Evolutionary conservation across 2,888 invertebrate species (phyloP).

Genomic region (Hypselothyrea guttata): DNA sequence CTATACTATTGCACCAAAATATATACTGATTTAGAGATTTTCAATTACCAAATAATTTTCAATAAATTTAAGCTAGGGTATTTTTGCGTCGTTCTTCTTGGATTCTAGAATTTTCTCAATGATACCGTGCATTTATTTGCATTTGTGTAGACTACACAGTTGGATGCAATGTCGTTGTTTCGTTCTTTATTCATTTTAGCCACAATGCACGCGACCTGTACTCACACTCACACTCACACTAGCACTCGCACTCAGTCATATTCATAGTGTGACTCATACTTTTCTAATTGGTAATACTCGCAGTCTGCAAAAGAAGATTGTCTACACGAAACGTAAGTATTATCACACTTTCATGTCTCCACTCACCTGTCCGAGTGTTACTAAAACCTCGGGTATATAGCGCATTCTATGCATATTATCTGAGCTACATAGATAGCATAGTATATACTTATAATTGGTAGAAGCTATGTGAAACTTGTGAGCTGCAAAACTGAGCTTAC

Average conservation of each 20-base stretch:
- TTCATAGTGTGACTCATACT: conserved; percentile 15
- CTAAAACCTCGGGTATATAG: conserved; percentile 26
- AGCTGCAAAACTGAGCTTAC: conserved; percentile 58
- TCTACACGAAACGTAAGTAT: conserved; percentile 64
- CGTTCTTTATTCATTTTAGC: conserved; percentile 56
- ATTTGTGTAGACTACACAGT: conserved; percentile 37
- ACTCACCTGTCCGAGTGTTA: conserved; percentile 59
- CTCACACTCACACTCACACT: conserved; percentile 5
- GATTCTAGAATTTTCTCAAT: conserved; percentile 1
- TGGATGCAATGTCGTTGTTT: conserved; percentile 51
- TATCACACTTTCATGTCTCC: conserved; percentile 58
- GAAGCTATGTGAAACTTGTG: conserved; percentile 45
- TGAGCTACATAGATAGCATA: conserved; percentile 34
- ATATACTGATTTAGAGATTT: too few species aligned
- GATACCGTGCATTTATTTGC: background rate
- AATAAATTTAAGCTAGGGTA: too few species aligned
- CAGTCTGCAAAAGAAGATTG: conserved; percentile 41
- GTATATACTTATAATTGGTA: background rate
- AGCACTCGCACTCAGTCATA: background rate
- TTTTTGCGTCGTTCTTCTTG: too few species aligned
- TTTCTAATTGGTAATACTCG: conserved; percentile 1
- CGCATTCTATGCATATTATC: conserved; percentile 43
- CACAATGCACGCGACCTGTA: conserved; percentile 60
- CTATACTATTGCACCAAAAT: too few species aligned
- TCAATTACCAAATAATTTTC: too few species aligned